phyloP scores from a whole-genome alignment of 2,888 invertebrate genomes.

The Cephus pulcher region DNA sequence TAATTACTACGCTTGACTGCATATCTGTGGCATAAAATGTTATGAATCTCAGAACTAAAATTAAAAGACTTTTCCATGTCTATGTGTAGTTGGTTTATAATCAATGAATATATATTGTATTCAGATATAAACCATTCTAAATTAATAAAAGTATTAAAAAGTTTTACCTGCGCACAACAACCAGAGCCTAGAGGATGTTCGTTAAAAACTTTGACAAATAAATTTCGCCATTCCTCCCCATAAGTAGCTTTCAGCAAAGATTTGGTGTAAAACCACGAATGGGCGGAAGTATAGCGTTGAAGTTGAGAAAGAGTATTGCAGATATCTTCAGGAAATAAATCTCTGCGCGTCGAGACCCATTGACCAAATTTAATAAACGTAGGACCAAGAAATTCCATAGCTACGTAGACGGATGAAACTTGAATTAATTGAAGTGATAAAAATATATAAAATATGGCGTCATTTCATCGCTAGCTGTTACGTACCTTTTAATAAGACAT shows the following conservation, averaged over 20 bases:
- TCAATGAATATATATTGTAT: too few relatives aligned
- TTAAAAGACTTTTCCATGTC: too few relatives aligned
- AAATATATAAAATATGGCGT: neutral
- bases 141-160: neutral
- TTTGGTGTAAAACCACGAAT: conserved; percentile 64
- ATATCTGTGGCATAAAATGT: too few relatives aligned
- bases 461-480: neutral
- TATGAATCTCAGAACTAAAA: too few relatives aligned
- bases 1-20: too few relatives aligned
- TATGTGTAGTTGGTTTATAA: too few relatives aligned
- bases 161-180: conserved; percentile 67
- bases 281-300: conserved; percentile 56
- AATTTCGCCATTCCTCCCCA: conserved; percentile 58
- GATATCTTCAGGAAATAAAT: conserved; percentile 66
- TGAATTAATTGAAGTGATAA: neutral
- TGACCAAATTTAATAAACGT: conserved; percentile 69
- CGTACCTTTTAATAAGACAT: conserved; percentile 41
- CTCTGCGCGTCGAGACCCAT: conserved; percentile 68
- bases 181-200: conserved; percentile 68
- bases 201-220: conserved; percentile 61
- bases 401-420: conserved; percentile 31
- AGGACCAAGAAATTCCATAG: conserved; percentile 65
- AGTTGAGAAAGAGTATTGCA: conserved; percentile 62
- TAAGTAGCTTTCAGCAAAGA: conserved; percentile 53
- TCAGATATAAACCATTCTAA: too few relatives aligned